Conservation (phyloP, 1,140 invertebrate species). For the Euschistus heros region DNA sequence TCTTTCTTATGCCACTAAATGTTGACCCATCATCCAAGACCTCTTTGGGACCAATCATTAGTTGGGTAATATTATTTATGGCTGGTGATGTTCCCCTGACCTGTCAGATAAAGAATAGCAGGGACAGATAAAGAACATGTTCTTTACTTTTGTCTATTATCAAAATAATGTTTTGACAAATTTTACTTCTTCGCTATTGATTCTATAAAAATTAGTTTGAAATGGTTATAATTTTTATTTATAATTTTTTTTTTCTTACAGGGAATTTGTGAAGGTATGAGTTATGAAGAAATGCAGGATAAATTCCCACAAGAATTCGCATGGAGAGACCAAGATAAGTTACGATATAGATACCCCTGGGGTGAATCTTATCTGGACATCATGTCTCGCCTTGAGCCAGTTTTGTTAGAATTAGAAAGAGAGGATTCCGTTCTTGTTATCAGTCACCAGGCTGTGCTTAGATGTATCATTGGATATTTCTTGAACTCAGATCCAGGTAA, state of each 20-base stretch:
- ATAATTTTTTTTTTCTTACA: slow-evolving; percentile 34
- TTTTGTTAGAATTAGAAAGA: slow-evolving; percentile 67
- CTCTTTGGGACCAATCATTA: too few species aligned
- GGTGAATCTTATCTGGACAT: slow-evolving; percentile 85
- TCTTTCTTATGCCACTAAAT: too few species aligned
- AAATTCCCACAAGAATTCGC: slow-evolving; percentile 84
- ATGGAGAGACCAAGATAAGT: slow-evolving; percentile 80
- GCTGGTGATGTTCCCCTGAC: too few species aligned
- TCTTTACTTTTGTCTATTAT: too few species aligned
- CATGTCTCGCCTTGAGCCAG: slow-evolving; percentile 69
- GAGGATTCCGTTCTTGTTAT: slow-evolving; percentile 78
- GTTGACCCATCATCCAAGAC: too few species aligned
- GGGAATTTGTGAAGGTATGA: slow-evolving; percentile 86
- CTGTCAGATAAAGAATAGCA: too few species aligned
- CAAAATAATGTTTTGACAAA: too few species aligned
- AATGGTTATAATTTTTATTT: background rate
- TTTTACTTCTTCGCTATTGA: too few species aligned
- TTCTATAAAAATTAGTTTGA: too few species aligned
- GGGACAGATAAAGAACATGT: too few species aligned
- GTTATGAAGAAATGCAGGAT: slow-evolving; percentile 87
- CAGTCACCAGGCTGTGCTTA: slow-evolving; percentile 80
- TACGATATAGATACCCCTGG: slow-evolving; percentile 84
- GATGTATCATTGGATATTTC: slow-evolving; percentile 87
- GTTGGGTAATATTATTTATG: too few species aligned
- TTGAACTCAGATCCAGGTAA: slow-evolving; percentile 65